Conservation (phyloP, 2,888 invertebrate genomes). For the Eupithecia tripunctaria region DNA sequence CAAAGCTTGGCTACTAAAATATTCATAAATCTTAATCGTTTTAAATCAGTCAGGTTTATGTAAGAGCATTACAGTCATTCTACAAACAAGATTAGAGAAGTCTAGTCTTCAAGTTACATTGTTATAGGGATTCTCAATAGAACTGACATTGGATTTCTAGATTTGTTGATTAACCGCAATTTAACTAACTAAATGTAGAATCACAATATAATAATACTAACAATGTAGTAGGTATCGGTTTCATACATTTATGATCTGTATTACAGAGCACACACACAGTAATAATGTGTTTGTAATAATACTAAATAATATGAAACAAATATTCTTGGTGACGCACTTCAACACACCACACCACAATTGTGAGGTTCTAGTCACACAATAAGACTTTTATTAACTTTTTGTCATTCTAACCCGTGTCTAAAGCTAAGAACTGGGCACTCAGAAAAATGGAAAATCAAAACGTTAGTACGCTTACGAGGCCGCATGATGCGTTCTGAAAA, state of each 20-base stretch:
- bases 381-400: neutral
- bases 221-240: too few relatives aligned
- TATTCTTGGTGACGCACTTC: too few relatives aligned
- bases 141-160: neutral
- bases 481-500: neutral
- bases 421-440: neutral
- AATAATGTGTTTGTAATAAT: too few relatives aligned
- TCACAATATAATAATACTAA: neutral
- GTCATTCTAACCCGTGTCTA: neutral
- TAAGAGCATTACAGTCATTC: slow-evolving; percentile 52
- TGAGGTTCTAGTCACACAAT: neutral
- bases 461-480: neutral
- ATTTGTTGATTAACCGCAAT: neutral
- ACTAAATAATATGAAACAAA: too few relatives aligned
- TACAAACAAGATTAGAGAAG: slow-evolving; percentile 59
- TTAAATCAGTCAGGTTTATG: slow-evolving; percentile 52
- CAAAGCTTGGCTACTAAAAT: slow-evolving; percentile 1
- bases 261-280: too few relatives aligned
- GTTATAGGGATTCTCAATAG: slow-evolving; percentile 49
- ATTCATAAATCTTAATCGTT: slow-evolving; percentile 36
- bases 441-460: neutral
- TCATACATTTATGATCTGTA: neutral
- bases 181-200: neutral
- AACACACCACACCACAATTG: neutral
- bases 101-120: slow-evolving; percentile 46